Conservation (phyloP, 2,797 vertebrate species). For the Trematomus bernacchii region DNA sequence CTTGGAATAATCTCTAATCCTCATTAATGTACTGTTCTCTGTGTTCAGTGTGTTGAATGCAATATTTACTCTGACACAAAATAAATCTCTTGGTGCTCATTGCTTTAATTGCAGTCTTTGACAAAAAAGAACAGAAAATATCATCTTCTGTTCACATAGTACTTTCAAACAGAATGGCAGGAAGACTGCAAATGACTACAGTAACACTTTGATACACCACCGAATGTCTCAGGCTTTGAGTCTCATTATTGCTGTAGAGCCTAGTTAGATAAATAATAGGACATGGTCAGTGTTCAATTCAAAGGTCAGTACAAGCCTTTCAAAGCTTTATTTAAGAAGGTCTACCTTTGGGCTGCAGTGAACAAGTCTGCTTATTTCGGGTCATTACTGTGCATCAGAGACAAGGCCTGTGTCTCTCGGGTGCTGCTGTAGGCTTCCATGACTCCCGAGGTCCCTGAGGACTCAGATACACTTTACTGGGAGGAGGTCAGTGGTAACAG, state of each 20-base stretch:
- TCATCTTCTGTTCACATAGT: not conserved
- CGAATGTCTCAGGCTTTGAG: slow-evolving; percentile 20
- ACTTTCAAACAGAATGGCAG: not conserved
- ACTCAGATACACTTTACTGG: slow-evolving; percentile 51
- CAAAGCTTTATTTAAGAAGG: slow-evolving; percentile 30
- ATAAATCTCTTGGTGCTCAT: not conserved
- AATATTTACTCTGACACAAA: slow-evolving; percentile 8
- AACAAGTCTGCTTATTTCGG: slow-evolving; percentile 54
- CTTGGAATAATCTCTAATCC: not conserved
- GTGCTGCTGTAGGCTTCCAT: slow-evolving; percentile 67
- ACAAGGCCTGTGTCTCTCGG: slow-evolving; percentile 49
- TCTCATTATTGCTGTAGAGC: slow-evolving; percentile 33
- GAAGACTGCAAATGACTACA: slow-evolving; percentile 1
- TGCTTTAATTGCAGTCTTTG: slow-evolving; percentile 3
- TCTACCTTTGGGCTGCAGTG: slow-evolving; percentile 44
- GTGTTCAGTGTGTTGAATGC: not conserved
- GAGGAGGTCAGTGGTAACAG: slow-evolving; percentile 68
- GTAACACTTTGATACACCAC: not conserved
- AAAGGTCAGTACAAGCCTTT: slow-evolving; percentile 53
- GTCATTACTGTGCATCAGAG: slow-evolving; percentile 59
- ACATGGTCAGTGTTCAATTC: slow-evolving; percentile 15
- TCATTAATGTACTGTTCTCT: slow-evolving; percentile 5
- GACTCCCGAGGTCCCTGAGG: slow-evolving; percentile 69
- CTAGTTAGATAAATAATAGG: slow-evolving; percentile 23
- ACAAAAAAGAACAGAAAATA: slow-evolving; percentile 2